These are phyloP conservation scores for Osmoderma eremita DNA, from an alignment of 2,888 invertebrate genomes.

Conservation along the genomic window DNA sequence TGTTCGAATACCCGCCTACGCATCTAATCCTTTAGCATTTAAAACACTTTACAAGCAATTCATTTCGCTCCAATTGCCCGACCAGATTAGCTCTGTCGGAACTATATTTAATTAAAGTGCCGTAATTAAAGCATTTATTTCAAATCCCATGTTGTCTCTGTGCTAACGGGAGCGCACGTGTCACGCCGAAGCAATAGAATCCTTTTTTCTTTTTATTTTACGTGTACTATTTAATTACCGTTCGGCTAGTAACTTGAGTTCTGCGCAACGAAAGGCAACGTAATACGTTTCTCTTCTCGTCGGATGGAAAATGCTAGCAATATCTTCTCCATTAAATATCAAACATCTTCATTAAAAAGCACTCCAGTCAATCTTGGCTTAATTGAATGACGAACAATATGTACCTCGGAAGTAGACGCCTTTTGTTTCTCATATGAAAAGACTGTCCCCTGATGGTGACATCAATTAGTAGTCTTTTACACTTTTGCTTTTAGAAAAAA, in stretches of 20 bases:
- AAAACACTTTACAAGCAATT: background rate
- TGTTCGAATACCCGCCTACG: no score
- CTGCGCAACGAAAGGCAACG: background rate
- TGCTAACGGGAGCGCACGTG: background rate
- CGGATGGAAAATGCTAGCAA: background rate
- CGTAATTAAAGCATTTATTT: conserved; percentile 12
- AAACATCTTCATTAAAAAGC: conserved; percentile 26
- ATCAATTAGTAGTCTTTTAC: no score
- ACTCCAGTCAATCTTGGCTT: conserved; percentile 16
- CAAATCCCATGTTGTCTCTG: background rate
- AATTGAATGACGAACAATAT: conserved; percentile 5
- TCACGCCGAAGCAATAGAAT: background rate
- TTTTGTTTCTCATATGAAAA: conserved; percentile 20
- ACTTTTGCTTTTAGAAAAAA: no score
- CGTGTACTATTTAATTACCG: conserved; percentile 3
- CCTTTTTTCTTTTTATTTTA: conserved; percentile 7
- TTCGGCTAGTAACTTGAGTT: background rate
- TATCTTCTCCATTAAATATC: conserved; percentile 17
- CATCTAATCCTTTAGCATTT: no score
- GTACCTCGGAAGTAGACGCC: background rate
- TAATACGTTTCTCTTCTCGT: conserved; percentile 4
- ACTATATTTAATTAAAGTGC: conserved; percentile 15
- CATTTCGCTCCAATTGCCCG: conserved; percentile 14
- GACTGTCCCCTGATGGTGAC: background rate
- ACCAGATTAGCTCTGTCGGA: conserved; percentile 7